Evolutionary conservation across 2,888 invertebrate species (phyloP), one percentile per base, ranked within the genome.

Genomic region (Temnothorax ravouxi): DNA sequence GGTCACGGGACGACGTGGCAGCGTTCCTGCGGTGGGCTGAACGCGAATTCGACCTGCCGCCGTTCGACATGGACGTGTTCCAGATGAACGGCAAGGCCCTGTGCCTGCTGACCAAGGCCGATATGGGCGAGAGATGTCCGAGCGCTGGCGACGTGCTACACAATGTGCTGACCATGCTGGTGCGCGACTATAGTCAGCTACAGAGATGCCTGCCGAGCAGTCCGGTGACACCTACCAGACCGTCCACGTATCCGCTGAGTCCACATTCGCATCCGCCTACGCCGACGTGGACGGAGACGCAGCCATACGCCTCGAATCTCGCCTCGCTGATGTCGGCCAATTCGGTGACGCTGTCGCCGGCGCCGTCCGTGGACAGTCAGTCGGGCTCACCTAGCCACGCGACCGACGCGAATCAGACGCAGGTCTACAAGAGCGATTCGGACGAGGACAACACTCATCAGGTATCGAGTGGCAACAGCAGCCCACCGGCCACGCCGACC

Each of bases 71-170:
- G 96, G 98, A 99, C 93, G 97, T 98, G 95, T 99, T 99, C 95
- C 98, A 98, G 95, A 99, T 99, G 98, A 99, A 99, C 95, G 99
- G 99, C 96, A 99, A 99, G 95, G 99, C 99, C 1, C 95, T 99
- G 91, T 98, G 98, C 94, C 96, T 99, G 69, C 95, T 99, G 88
- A 99, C 98, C 67, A 97, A 99, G 94, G 97, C 97, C 21, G 99
- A 99, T 95, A 96, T 99, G 91, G 97, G 98, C 41, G 98, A 99
- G 93, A 96, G 99, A 83, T 98, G 98, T 91, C 99, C 99, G 0
- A 98, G 98, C 29, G 98, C 98, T 50, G 99, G 99, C 3, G 99
- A 99, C 94, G 98, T 99, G 29, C 95, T 99, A 86, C 98, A 98
- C 96, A 99, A 99, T 95, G 98, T 98, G 50, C 96, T 99, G 66